Evolutionary conservation across 2,888 invertebrate genomes (phyloP).

Genomic region (Acanthosepion lycidas): DNA sequence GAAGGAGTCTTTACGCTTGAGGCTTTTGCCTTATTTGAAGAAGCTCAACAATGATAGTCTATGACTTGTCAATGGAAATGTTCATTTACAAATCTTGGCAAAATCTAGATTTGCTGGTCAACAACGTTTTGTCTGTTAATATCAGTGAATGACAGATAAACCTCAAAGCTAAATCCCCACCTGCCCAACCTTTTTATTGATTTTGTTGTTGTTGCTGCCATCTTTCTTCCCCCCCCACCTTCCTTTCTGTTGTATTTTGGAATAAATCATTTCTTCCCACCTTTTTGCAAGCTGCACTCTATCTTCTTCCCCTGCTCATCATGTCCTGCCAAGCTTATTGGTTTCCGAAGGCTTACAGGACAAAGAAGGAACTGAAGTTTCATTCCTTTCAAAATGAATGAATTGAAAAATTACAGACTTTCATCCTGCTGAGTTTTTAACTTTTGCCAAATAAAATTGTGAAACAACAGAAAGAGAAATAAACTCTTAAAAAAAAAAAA

Average conservation of each 20-base stretch:
- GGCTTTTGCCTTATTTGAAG: background rate
- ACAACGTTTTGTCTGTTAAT: background rate
- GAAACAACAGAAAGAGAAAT: background rate
- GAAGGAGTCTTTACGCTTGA: background rate
- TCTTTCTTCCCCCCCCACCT: background rate
- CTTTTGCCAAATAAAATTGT: background rate
- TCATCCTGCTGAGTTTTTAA: background rate
- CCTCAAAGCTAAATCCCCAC: background rate
- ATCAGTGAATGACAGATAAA: background rate
- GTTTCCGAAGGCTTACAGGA: background rate
- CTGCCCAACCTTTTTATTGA: background rate
- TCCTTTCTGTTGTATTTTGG: background rate
- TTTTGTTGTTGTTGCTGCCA: background rate
- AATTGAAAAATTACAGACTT: background rate
- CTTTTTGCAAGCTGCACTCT: background rate
- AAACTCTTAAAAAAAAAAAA: background rate
- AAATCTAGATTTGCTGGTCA: background rate
- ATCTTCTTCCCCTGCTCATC: background rate
- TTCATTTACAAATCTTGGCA: background rate
- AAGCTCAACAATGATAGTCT: background rate
- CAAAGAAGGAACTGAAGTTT: background rate
- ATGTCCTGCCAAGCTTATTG: background rate
- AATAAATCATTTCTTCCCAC: background rate
- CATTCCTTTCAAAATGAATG: background rate
- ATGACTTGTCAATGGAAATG: background rate